phyloP scores from a whole-genome alignment of 2,888 invertebrate genomes.

The Drosophila kambysellisi region DNA sequence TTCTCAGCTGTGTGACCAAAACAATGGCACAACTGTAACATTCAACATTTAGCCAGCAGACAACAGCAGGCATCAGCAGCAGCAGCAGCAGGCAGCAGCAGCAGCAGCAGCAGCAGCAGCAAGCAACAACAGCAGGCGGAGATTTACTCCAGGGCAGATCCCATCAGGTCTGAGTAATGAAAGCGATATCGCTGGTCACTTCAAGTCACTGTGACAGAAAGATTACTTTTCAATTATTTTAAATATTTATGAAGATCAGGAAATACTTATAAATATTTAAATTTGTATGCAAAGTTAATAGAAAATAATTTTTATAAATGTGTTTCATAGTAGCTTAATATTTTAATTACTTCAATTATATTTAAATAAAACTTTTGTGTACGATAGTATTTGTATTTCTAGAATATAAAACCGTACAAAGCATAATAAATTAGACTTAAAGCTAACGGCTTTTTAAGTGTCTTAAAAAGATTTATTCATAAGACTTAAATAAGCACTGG shows the following conservation, averaged over 20 bases:
- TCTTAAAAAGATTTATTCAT: neutral
- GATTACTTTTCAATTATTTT: neutral
- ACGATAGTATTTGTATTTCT: neutral
- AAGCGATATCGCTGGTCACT: slow-evolving; percentile 28
- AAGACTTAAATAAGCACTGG: neutral
- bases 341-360: neutral
- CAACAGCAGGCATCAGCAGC: slow-evolving; percentile 26
- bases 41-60: slow-evolving; percentile 25
- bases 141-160: slow-evolving; percentile 55
- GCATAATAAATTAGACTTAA: neutral
- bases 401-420: neutral
- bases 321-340: neutral
- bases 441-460: neutral
- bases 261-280: neutral
- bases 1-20: slow-evolving; percentile 80
- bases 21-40: slow-evolving; percentile 73
- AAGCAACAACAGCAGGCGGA: slow-evolving; percentile 46
- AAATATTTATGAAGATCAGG: neutral
- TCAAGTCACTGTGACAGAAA: slow-evolving; percentile 45
- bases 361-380: accelerated
- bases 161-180: slow-evolving; percentile 46
- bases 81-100: slow-evolving; percentile 14
- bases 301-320: neutral
- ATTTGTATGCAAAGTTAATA: neutral
- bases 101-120: slow-evolving; percentile 9